phyloP scores from a whole-genome alignment of 1,140 invertebrate species.

The Halyomorpha halys region DNA sequence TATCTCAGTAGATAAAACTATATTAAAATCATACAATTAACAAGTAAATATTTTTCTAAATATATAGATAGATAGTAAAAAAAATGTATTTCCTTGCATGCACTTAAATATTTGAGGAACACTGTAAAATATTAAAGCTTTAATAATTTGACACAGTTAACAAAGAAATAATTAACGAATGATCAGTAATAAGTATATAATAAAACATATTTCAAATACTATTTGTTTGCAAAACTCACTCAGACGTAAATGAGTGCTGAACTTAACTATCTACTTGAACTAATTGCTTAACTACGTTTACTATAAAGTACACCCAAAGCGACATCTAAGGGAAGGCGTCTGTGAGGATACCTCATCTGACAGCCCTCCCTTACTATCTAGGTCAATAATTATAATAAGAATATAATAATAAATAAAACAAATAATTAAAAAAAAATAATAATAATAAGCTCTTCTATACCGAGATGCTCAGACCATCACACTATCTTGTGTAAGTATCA shows the following conservation, averaged over 20 bases:
- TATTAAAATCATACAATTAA: too few relatives aligned
- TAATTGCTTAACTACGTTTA: constrained; percentile 11
- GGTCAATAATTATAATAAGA: neutral
- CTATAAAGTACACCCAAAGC: constrained; percentile 10
- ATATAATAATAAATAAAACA: neutral
- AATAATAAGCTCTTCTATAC: constrained; percentile 4
- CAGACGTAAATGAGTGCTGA: constrained; percentile 10
- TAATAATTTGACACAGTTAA: too few relatives aligned
- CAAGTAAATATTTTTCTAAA: too few relatives aligned
- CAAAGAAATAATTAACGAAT: too few relatives aligned
- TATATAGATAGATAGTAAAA: too few relatives aligned
- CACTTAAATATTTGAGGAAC: too few relatives aligned
- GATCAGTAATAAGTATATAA: neutral
- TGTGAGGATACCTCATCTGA: neutral
- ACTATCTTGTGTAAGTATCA: constrained; percentile 12
- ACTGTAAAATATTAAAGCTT: too few relatives aligned
- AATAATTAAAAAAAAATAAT: neutral
- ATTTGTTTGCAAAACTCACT: constrained; percentile 15
- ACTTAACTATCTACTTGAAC: neutral
- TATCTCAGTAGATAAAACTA: too few relatives aligned
- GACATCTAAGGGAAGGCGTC: neutral
- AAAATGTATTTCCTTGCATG: too few relatives aligned
- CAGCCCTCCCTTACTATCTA: constrained; percentile 9
- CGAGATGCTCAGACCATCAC: constrained; percentile 17
- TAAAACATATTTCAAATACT: neutral